Evolutionary conservation across 2,888 invertebrate species (phyloP), one percentile per base, ranked within the genome.

Genomic region (Amphipoea oculea): DNA sequence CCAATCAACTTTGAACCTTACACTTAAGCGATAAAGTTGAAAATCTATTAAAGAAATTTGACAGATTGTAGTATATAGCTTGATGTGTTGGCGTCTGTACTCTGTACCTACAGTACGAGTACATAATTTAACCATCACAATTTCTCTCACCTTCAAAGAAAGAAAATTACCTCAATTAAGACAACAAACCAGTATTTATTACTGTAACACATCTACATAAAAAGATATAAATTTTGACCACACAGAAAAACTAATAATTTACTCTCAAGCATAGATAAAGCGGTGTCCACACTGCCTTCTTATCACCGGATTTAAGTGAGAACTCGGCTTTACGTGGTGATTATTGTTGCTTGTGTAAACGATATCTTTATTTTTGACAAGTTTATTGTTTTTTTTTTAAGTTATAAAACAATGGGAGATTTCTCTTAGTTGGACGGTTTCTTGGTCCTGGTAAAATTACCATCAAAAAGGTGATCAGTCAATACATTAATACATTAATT

Each of bases 251-350:
- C 45, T 12, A 62, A 82, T 82, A 84, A 82, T 65, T 86, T 63
- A 82, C 57, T 67, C 62, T 23, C 23, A 51, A 66, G 17, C 4
- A 1, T 7, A 74, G 84, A 86, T 86, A 85, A 75, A 45, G 63
- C 12, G 51, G 67, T 60, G 71, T 82, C 45, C 14, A 62, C 72
- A 84, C 17, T 71, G 72, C 1, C 42, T 40, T 48, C 11, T 79
- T 81, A 83, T 88, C 88, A 57, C 29, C 0, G 29, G 45, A 51
- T 73, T 83, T 87, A 87, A 87, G 86, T 87, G 86, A 73, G 88
- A 79, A 87, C 83, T 76, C 78, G 75, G 60, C 86, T 81, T 79
- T 86, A 88, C 62, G 54, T 62, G 51, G 76, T 78, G 84, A 88
- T 88, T 83, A 88, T 79, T 76, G 66, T 23, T 5, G 48, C 73